These are phyloP conservation scores for Euura lappo DNA, from an alignment of 1,140 invertebrate genomes.

Conservation along the genomic window DNA sequence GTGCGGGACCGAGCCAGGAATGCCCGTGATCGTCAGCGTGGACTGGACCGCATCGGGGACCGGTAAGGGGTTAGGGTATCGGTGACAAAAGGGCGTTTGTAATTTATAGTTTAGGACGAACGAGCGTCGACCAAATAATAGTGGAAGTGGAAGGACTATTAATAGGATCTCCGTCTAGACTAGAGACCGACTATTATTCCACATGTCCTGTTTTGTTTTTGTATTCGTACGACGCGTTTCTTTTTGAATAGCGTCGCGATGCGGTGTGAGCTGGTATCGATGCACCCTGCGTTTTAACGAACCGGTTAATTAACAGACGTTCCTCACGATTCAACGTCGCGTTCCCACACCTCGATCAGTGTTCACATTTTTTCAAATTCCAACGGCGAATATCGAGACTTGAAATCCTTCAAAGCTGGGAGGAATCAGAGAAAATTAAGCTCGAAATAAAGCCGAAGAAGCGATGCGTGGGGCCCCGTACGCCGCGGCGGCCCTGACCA, in stretches of 20 bases:
- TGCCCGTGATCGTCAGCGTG: not conserved
- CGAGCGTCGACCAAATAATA: slow-evolving; percentile 15
- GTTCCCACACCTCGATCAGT: not conserved
- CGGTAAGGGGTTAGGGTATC: not conserved
- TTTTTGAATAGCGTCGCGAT: not conserved
- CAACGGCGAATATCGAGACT: too few relatives aligned
- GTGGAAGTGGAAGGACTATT: slow-evolving; percentile 9
- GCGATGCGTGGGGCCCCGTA: slow-evolving; percentile 19
- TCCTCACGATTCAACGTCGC: not conserved
- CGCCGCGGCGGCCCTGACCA: slow-evolving; percentile 8
- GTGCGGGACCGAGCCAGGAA: slow-evolving; percentile 10
- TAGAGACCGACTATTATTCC: slow-evolving; percentile 4
- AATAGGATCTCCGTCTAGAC: slow-evolving; percentile 14
- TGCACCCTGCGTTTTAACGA: not conserved
- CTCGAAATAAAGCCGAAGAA: too few relatives aligned
- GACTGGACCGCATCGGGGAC: not conserved
- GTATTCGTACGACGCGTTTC: not conserved
- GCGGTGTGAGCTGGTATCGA: not conserved
- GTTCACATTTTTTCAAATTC: not conserved
- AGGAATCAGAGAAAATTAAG: too few relatives aligned
- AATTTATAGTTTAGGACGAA: slow-evolving; percentile 15
- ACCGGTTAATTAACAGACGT: not conserved
- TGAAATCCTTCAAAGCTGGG: too few relatives aligned
- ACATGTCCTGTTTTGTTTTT: slow-evolving; percentile 10
- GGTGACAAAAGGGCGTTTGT: slow-evolving; percentile 15